Evolutionary conservation across 2,888 invertebrate genomes (phyloP), one percentile per base, ranked within the genome.

Genomic region (Omphaloscelis lunosa): DNA sequence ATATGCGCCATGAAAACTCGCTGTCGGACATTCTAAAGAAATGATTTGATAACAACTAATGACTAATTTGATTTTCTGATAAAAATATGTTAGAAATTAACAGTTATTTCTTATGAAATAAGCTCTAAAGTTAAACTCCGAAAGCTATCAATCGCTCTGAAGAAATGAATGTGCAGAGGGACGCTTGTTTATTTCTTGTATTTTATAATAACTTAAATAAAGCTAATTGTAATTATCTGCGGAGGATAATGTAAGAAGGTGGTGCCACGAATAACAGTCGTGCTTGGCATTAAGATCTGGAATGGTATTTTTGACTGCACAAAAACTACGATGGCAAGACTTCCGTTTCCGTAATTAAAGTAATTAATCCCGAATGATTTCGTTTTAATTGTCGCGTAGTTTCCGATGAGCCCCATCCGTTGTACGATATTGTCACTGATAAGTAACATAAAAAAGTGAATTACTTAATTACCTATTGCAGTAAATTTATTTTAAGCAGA

Each of bases 331-430:
- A 84, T 85, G 88, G 88, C 89, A 89, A 91, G 92, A 90, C 92
- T 95, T 96, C 96, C 95, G 95, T 94, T 95, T 96, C 96, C 96
- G 94, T 94, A 93, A 96, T 96, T 96, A 96, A 93, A 94, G 93
- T 94, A 96, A 96, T 96, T 94, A 95, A 93, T 92, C 91, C 89
- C 75, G 89, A 93, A 91, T 92, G 95, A 95, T 95, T 96, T 95
- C 91, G 91, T 93, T 93, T 92, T 95, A 96, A 96, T 95, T 95
- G 93, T 93, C 92, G 84, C 88, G 89, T 91, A 92, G 91, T 90
- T 93, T 95, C 94, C 93, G 95, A 94, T 94, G 94, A 90, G 89
- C 84, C 85, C 82, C 93, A 92, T 95, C 94, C 94, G 93, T 91
- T 88, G 82, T 72, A 77, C 61, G 65, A 81, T 82, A 78, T 75